Percentiles rank a stretch among this genome's conserved stretches.
These are phyloP conservation scores for Epicampocera succincta DNA, from an alignment of 2,888 invertebrate genomes.

Conservation along the genomic window DNA sequence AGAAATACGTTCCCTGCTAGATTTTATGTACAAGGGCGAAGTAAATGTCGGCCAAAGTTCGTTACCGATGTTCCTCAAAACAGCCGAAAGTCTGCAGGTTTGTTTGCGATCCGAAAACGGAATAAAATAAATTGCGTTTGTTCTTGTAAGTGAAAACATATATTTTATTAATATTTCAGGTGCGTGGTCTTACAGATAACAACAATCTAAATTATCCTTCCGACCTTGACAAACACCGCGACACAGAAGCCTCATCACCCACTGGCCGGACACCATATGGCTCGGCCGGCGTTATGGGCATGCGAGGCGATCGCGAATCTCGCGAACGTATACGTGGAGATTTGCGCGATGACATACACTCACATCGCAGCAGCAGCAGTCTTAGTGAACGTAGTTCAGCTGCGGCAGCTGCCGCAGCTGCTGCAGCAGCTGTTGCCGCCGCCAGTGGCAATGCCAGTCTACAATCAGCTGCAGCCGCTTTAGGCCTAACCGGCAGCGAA, in stretches of 20 bases:
- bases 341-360: conserved; percentile 77
- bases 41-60: conserved; percentile 95
- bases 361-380: conserved; percentile 80
- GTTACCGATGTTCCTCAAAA: conserved; percentile 94
- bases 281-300: conserved; percentile 73
- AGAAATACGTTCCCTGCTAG: conserved; percentile 93
- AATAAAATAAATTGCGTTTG: background rate
- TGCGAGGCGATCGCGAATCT: conserved; percentile 78
- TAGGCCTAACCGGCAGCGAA: conserved; percentile 77
- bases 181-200: conserved; percentile 93
- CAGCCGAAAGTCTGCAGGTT: conserved; percentile 94
- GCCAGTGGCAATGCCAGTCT: conserved; percentile 76
- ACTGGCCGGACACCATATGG: conserved; percentile 73
- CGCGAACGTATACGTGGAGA: conserved; percentile 77
- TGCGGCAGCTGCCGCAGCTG: conserved; percentile 77
- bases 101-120: conserved; percentile 26
- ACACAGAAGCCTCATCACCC: conserved; percentile 80
- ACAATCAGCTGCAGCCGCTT: conserved; percentile 76
- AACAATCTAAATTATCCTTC: conserved; percentile 84
- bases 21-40: conserved; percentile 96
- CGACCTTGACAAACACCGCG: conserved; percentile 81
- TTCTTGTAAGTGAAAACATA: background rate
- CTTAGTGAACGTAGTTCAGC: conserved; percentile 78
- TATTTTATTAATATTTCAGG: conserved; percentile 73
- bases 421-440: conserved; percentile 76